These are phyloP conservation scores for Capra hircus DNA, from an alignment of 2,113 vertebrate genomes.

Conservation along the genomic window DNA sequence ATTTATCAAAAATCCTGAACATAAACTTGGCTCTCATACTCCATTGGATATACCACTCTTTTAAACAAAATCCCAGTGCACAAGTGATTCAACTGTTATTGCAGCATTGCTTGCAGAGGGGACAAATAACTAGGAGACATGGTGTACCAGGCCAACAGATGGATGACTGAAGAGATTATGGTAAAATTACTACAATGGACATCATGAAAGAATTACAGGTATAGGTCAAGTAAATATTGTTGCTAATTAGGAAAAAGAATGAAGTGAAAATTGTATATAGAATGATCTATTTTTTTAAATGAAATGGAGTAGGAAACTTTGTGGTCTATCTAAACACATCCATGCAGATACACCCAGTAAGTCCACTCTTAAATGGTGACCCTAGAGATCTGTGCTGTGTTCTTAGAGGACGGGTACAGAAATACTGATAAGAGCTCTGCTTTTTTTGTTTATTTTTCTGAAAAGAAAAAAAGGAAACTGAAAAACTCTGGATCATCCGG, in stretches of 20 bases:
- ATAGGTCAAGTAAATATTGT: neutral
- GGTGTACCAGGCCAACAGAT: neutral
- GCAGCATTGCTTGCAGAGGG: neutral
- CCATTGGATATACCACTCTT: neutral
- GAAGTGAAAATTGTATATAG: neutral
- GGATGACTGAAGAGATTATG: neutral
- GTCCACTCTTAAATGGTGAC: neutral
- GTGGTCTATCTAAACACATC: neutral
- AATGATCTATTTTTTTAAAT: neutral
- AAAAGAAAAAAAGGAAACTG: neutral
- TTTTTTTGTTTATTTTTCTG: neutral
- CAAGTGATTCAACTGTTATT: neutral
- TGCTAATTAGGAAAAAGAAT: neutral
- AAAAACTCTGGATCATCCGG: neutral
- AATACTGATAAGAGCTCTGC: neutral
- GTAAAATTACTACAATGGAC: neutral
- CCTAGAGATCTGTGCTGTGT: neutral
- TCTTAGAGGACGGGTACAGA: neutral
- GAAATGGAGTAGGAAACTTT: neutral
- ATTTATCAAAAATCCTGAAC: neutral
- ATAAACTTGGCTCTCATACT: neutral
- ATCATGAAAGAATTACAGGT: neutral
- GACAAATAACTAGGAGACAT: neutral
- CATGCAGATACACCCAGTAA: neutral
- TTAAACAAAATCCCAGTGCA: neutral